A percentile compares a stretch with the other conserved stretches of the same genome.
Evolutionary conservation across 2,888 invertebrate species (phyloP).

Genomic region (Nemotelus pantherinus): DNA sequence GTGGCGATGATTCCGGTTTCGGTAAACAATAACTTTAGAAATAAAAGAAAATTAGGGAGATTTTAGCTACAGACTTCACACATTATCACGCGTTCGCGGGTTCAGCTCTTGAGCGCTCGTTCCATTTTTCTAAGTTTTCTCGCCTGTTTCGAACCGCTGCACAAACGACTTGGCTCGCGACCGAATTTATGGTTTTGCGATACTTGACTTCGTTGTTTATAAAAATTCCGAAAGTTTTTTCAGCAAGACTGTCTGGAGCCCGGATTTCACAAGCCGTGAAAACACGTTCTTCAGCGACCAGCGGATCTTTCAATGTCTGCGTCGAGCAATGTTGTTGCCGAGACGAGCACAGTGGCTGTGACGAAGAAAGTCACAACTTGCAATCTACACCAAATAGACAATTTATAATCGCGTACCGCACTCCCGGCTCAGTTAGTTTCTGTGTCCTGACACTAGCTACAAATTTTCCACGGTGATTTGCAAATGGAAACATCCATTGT

Average conservation of each 20-base stretch:
- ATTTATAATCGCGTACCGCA: no score
- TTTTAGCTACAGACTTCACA: slow-evolving; percentile 46
- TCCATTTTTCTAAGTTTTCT: slow-evolving; percentile 37
- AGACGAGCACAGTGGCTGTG: neutral
- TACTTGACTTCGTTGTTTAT: no score
- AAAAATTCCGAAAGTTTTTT: neutral
- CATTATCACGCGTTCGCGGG: slow-evolving; percentile 48
- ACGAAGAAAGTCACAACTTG: neutral
- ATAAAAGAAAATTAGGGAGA: slow-evolving; percentile 55
- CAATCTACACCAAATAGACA: slow-evolving; percentile 13
- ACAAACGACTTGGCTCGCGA: no score
- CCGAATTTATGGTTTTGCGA: no score
- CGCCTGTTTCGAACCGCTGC: no score
- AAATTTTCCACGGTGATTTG: slow-evolving; percentile 11
- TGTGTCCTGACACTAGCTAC: slow-evolving; percentile 10
- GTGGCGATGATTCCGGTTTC: slow-evolving; percentile 13
- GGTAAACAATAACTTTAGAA: slow-evolving; percentile 38
- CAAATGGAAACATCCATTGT: slow-evolving; percentile 37
- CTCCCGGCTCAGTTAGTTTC: neutral
- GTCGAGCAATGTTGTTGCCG: slow-evolving; percentile 16
- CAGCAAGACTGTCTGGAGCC: neutral
- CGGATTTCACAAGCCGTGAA: neutral
- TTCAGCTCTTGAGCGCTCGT: slow-evolving; percentile 47
- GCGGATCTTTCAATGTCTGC: slow-evolving; percentile 24
- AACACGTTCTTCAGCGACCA: slow-evolving; percentile 28